Evolutionary conservation across 2,113 vertebrate genomes (phyloP).

Genomic region (Xiphophorus maculatus): DNA sequence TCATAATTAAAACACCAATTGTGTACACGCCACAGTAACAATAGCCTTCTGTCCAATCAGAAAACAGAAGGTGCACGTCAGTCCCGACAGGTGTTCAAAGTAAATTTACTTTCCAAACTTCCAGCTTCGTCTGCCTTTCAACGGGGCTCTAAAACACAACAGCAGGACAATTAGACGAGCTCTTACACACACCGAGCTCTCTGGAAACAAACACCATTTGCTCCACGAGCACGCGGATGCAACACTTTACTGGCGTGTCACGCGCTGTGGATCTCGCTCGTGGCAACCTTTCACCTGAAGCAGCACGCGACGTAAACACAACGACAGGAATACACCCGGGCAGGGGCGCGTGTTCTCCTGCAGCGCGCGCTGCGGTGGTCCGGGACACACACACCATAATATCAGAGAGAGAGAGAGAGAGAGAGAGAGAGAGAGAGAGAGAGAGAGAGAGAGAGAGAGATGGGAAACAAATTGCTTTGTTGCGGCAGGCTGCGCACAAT

Average conservation of each 20-base stretch:
- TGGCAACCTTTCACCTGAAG: background rate
- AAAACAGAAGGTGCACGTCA: background rate
- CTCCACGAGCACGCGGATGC: background rate
- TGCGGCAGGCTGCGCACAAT: background rate
- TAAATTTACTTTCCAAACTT: background rate
- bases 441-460: rapidly evolving
- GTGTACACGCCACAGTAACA: background rate
- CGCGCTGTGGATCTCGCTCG: background rate
- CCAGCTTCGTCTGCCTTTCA: background rate
- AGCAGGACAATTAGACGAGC: background rate
- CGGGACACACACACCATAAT: background rate
- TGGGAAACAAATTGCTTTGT: background rate
- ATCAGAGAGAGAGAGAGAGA: rapidly evolving
- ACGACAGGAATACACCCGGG: constrained; percentile 5
- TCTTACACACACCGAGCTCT: background rate
- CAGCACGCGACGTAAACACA: constrained; percentile 29
- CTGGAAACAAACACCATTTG: background rate
- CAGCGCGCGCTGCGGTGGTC: constrained; percentile 7
- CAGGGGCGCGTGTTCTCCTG: constrained; percentile 3
- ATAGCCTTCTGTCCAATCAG: background rate
- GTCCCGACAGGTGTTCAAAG: background rate
- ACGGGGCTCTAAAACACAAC: background rate
- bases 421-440: rapidly evolving
- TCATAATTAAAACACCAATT: background rate
- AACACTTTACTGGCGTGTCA: background rate